Evolutionary conservation across 2,113 vertebrate genomes (phyloP).

Genomic region (Polypterus bichir): DNA sequence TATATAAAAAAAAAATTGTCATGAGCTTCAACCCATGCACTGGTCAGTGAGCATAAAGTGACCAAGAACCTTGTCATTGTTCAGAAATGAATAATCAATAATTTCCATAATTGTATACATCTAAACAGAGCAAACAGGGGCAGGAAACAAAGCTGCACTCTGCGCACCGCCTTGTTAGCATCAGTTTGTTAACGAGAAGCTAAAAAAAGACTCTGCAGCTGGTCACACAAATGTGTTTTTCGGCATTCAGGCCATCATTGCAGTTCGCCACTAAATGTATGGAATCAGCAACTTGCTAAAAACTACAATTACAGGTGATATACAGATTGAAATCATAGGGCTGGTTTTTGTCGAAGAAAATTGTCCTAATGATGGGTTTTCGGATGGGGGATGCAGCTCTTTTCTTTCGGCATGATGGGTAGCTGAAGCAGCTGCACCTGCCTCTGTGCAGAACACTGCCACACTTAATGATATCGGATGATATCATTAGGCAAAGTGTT

Average conservation of each 20-base stretch:
- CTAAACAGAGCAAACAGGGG: constrained; percentile 80
- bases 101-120: constrained; percentile 94
- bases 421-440: constrained; percentile 98
- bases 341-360: constrained; percentile 94
- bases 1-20: too few relatives aligned
- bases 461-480: constrained; percentile 99
- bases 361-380: constrained; percentile 99
- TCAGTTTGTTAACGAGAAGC: constrained; percentile 75
- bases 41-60: constrained; percentile 54
- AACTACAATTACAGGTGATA: constrained; percentile 99
- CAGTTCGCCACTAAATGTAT: constrained; percentile 97
- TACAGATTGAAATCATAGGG: constrained; percentile 99
- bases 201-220: constrained; percentile 95
- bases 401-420: constrained; percentile 72
- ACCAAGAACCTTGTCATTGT: constrained; percentile 75
- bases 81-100: constrained; percentile 74
- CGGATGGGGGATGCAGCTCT: constrained; percentile 75
- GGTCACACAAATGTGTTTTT: constrained; percentile 80
- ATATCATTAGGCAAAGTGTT: constrained; percentile 99
- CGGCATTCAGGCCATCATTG: constrained; percentile 73
- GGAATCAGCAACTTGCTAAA: constrained; percentile 97
- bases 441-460: constrained; percentile 83
- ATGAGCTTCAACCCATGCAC: neutral
- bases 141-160: constrained; percentile 81
- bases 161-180: constrained; percentile 66